Conservation (phyloP, 2,797 vertebrate genomes). For the Vespertilio murinus region DNA sequence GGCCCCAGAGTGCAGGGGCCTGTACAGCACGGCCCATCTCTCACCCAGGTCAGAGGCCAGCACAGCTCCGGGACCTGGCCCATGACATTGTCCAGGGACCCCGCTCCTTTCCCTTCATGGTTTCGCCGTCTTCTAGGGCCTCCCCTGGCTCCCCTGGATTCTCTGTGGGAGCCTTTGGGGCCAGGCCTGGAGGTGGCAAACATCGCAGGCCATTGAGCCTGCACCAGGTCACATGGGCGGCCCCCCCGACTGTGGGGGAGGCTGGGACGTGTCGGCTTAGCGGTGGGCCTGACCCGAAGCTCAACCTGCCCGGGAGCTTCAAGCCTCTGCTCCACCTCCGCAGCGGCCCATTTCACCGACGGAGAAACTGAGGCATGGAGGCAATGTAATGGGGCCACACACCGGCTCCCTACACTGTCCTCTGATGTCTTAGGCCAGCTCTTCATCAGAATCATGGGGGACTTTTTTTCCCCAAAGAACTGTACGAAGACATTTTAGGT, state of each 20-base stretch:
- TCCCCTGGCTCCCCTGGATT: not conserved
- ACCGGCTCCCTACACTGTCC: not conserved
- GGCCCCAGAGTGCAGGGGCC: not conserved
- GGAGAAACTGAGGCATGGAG: not conserved
- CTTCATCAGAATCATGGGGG: not conserved
- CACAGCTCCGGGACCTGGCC: rapidly evolving
- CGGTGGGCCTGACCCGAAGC: not conserved
- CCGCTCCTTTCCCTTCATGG: not conserved
- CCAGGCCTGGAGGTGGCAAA: not conserved
- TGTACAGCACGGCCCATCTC: not conserved
- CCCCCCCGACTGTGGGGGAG: not conserved
- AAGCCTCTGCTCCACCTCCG: not conserved
- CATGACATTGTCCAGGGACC: not conserved
- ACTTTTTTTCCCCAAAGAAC: not conserved
- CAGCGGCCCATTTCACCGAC: not conserved
- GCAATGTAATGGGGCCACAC: not conserved
- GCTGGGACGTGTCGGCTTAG: not conserved
- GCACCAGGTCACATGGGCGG: not conserved
- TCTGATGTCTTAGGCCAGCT: not conserved
- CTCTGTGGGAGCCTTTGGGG: not conserved
- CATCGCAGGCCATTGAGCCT: not conserved
- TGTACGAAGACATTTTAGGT: not conserved
- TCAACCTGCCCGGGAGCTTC: not conserved
- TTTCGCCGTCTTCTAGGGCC: not conserved
- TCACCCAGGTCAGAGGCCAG: not conserved